phyloP scores from a whole-genome alignment of 2,888 invertebrate species.

The Lasioglossum calceatum region DNA sequence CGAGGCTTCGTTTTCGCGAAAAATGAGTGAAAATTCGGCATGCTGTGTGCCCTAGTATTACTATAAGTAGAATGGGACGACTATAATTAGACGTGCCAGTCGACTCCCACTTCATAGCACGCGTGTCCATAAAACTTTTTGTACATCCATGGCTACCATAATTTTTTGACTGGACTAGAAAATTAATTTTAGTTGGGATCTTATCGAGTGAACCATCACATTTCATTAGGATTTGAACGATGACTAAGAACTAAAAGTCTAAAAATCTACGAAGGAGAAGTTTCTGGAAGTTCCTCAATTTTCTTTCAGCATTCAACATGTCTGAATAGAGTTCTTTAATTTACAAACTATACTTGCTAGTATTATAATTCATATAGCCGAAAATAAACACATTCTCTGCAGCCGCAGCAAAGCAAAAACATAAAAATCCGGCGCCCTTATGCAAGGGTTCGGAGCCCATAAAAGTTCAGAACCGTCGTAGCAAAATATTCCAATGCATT shows the following conservation, averaged over 20 bases:
- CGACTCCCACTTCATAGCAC: neutral
- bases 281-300: neutral
- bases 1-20: neutral
- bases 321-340: neutral
- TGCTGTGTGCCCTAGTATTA: neutral
- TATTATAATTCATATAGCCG: neutral
- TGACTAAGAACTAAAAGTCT: neutral
- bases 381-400: neutral
- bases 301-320: neutral
- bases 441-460: neutral
- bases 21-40: neutral
- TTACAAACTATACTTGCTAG: neutral
- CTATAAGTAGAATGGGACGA: neutral
- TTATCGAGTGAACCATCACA: neutral
- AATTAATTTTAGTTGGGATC: neutral
- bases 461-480: neutral
- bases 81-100: neutral
- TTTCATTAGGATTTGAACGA: neutral
- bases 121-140: neutral
- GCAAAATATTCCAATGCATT: neutral
- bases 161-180: neutral
- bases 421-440: neutral
- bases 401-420: neutral
- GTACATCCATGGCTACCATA: neutral
- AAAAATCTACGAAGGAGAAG: neutral